phyloP scores from a whole-genome alignment of 2,888 invertebrate genomes.

The Aelia acuminata region DNA sequence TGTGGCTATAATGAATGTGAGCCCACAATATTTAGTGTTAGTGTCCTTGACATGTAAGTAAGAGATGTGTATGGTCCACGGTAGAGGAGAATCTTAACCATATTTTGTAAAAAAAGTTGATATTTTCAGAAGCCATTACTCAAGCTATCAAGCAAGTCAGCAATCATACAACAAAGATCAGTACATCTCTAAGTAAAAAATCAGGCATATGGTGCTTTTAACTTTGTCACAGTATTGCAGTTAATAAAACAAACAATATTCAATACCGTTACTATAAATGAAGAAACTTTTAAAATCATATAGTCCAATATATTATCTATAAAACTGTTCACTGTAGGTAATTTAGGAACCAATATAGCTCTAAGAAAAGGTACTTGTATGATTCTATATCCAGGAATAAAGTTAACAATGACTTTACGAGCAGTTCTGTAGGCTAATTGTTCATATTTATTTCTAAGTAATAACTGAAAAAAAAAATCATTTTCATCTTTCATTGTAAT shows the following conservation, averaged over 20 bases:
- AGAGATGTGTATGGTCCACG: too few relatives aligned
- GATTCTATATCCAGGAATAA: constrained; percentile 57
- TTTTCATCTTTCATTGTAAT: neutral
- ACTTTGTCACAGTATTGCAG: constrained; percentile 4
- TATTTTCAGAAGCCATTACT: neutral
- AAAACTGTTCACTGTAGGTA: constrained; percentile 47
- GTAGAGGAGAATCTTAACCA: neutral
- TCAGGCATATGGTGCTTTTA: constrained; percentile 6
- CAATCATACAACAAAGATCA: neutral
- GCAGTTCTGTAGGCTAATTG: constrained; percentile 52
- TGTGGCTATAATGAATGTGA: too few relatives aligned
- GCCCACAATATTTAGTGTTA: too few relatives aligned
- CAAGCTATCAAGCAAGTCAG: neutral
- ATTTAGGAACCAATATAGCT: constrained; percentile 52
- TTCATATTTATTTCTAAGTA: constrained; percentile 19
- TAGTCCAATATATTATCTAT: constrained; percentile 52
- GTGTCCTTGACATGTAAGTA: too few relatives aligned
- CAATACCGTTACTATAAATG: constrained; percentile 40
- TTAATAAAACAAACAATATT: neutral
- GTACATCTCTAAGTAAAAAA: neutral
- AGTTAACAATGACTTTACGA: constrained; percentile 51
- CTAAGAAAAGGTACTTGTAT: constrained; percentile 55
- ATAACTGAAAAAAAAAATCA: constrained; percentile 57
- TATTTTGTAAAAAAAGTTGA: neutral
- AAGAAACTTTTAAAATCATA: constrained; percentile 54